These are phyloP conservation scores for Phylloscopus trochiloides DNA, from an alignment of 2,113 vertebrate species.

Conservation along the genomic window DNA sequence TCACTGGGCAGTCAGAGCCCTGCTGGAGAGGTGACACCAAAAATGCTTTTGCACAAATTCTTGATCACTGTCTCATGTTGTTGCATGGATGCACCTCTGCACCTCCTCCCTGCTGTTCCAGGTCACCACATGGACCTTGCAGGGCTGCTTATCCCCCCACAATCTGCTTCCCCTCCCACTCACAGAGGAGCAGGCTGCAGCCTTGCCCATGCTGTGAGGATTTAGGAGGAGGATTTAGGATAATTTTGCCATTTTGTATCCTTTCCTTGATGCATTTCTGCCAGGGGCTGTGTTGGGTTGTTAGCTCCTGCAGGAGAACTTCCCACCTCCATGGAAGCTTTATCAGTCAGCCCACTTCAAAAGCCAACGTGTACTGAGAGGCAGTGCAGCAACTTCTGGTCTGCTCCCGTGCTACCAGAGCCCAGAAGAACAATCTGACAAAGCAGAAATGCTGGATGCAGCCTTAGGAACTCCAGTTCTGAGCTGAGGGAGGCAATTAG, in stretches of 20 bases:
- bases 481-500: neutral
- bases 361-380: accelerated
- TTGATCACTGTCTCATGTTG: accelerated
- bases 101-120: accelerated
- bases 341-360: neutral
- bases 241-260: neutral
- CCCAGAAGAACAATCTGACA: neutral
- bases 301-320: neutral
- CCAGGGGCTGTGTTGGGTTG: accelerated
- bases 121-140: accelerated
- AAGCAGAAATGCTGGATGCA: neutral
- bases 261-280: neutral
- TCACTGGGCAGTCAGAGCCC: accelerated
- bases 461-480: neutral
- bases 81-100: neutral
- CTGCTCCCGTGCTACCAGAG: neutral
- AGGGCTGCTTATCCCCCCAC: neutral
- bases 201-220: neutral
- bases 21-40: neutral
- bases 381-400: neutral
- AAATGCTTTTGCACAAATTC: neutral
- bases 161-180: neutral
- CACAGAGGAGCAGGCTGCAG: neutral
- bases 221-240: neutral
- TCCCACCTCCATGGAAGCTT: neutral